Evolutionary conservation across 2,797 vertebrate genomes (phyloP).

Genomic region (Toxotes lorentzi): DNA sequence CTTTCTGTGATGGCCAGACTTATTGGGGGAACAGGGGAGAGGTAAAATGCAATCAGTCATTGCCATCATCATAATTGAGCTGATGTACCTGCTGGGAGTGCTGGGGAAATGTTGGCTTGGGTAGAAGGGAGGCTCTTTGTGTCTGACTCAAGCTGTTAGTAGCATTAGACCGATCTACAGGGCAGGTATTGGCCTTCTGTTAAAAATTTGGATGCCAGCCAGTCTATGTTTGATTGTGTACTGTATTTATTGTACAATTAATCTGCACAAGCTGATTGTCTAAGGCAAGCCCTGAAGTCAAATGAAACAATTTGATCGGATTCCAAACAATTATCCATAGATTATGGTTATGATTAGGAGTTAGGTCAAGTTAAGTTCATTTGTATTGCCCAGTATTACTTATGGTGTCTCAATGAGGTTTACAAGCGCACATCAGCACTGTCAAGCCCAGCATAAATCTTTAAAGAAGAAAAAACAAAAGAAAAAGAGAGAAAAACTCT

Average conservation of each 20-base stretch:
- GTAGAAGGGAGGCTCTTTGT: conserved; percentile 64
- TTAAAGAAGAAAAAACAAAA: background rate
- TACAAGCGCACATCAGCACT: conserved; percentile 5
- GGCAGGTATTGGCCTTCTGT: conserved; percentile 58
- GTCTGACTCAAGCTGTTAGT: conserved; percentile 73
- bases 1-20: conserved; percentile 76
- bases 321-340: conserved; percentile 50
- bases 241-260: conserved; percentile 49
- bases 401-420: background rate
- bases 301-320: conserved; percentile 49
- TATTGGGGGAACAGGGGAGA: conserved; percentile 77
- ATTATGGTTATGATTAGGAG: conserved; percentile 35
- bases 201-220: conserved; percentile 52
- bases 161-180: conserved; percentile 47
- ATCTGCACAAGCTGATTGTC: conserved; percentile 44
- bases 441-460: background rate
- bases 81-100: conserved; percentile 80
- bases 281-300: conserved; percentile 43
- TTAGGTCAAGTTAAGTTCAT: conserved; percentile 36
- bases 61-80: conserved; percentile 84
- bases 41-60: conserved; percentile 83
- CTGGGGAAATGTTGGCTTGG: conserved; percentile 72
- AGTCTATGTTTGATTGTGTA: conserved; percentile 60
- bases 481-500: background rate
- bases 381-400: conserved; percentile 8